Percentiles rank a stretch among this genome's conserved stretches.
These are phyloP conservation scores for Helostoma temminkii DNA, from an alignment of 2,797 vertebrate species.

Conservation along the genomic window DNA sequence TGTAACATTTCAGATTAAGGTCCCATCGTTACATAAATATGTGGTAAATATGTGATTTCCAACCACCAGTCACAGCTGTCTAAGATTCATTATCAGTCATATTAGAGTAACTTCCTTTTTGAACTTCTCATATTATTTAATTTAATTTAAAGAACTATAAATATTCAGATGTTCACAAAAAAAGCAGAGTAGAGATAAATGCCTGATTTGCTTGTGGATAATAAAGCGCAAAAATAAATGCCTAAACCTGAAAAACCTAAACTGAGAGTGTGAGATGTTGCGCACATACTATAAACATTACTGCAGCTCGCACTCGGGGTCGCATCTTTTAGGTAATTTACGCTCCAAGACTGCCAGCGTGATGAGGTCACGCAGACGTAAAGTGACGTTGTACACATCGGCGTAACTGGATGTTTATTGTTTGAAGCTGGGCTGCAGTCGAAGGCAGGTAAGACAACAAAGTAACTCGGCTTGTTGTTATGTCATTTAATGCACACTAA, in stretches of 20 bases:
- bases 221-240: no score
- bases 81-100: no score
- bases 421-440: slow-evolving; percentile 61
- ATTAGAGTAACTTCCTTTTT: neutral
- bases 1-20: no score
- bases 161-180: no score
- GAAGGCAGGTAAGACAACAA: slow-evolving; percentile 68
- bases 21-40: no score
- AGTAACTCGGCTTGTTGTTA: neutral
- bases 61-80: no score
- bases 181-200: no score
- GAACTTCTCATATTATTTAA: neutral
- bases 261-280: no score
- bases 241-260: no score
- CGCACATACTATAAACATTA: neutral
- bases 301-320: neutral
- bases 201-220: no score
- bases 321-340: slow-evolving; percentile 3
- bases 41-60: no score
- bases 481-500: fast-evolving
- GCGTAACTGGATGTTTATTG: slow-evolving; percentile 65
- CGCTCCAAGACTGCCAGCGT: slow-evolving; percentile 18
- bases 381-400: slow-evolving; percentile 44
- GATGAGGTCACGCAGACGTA: slow-evolving; percentile 16
- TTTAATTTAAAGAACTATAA: no score